Base-by-base conservation (phyloP, 1,140 invertebrate species). In the Acromyrmex heyeri region DNA sequence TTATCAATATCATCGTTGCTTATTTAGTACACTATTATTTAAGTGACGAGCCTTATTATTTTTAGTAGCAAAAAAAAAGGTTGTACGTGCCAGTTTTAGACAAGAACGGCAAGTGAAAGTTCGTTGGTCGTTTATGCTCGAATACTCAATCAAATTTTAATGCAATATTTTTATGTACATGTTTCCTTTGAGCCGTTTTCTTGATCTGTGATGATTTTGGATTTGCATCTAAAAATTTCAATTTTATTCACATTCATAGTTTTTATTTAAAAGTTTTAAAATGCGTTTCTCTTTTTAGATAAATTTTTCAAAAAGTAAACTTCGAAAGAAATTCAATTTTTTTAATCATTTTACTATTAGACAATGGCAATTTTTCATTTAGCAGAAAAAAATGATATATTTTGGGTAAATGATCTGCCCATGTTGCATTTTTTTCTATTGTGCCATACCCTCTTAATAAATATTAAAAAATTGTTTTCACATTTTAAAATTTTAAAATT, bases 61-160 rank as follows among this genome's bases (percentile, higher is more conserved):
- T 65, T 79, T 93, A 91, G 83, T 83, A 87, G 87, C 64, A 65
- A 90, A 90, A 90, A 90, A 86, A 90, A 87, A 86, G 87, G 87
- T 93, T 92, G 89, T 92, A 92, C 85, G 91, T 93, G 93, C 90
- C 92, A 93, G 91, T 93, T 87, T 57, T 87, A 88, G 57, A 90
- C 86, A 75, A 88, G 64, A 83, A 90, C 70, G 87, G 86, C 70
- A 85, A 73, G 65, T 76, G 24, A 65, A 90, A 85, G 81, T 78
- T 90, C 50, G 78, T 87, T 87, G 69, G 87, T 89, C 88, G 87
- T 90, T 89, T 72, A 78, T 62, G 27, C 55, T 92, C 86, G 78
- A 92, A 91, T 88, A 88, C 81, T 85, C 87, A 81, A 89, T 77
- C 76, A 81, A 69, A 89, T 85, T 91, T 85, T 77, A n/a, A 75